Evolutionary conservation across 1,140 invertebrate species (phyloP).

Genomic region (Sycophaga agraensis): DNA sequence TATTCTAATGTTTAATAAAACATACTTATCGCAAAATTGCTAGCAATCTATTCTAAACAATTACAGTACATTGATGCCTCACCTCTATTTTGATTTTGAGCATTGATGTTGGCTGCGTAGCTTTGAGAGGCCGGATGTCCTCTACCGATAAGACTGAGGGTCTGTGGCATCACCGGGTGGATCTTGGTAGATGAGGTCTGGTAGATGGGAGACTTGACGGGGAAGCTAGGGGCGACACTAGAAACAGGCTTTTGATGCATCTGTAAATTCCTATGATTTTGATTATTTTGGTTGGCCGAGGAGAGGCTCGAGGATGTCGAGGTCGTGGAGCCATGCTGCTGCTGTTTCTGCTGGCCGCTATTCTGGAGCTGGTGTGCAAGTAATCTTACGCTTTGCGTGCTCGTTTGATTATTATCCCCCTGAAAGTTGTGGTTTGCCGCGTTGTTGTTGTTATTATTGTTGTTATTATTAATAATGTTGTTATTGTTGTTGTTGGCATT

Average conservation of each 20-base stretch:
- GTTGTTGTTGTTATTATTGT: constrained; percentile 32
- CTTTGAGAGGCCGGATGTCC: constrained; percentile 48
- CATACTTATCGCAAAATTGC: too few species aligned
- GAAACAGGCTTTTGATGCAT: constrained; percentile 73
- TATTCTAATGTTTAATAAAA: too few species aligned
- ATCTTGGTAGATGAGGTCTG: constrained; percentile 80
- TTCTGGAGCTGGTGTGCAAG: constrained; percentile 34
- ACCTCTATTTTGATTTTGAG: constrained; percentile 30
- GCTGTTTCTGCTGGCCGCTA: constrained; percentile 37
- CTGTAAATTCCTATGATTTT: constrained; percentile 44
- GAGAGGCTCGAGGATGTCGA: constrained; percentile 39
- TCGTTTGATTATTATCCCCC: constrained; percentile 40
- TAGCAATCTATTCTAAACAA: too few species aligned
- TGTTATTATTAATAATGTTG: constrained; percentile 39
- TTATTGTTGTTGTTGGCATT: constrained; percentile 42
- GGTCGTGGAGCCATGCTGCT: constrained; percentile 28
- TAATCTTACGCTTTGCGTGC: constrained; percentile 45
- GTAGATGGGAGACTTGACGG: constrained; percentile 75
- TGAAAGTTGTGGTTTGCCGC: constrained; percentile 36
- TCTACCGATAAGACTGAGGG: constrained; percentile 59
- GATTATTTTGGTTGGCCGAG: constrained; percentile 32
- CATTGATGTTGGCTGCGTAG: constrained; percentile 21
- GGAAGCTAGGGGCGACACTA: constrained; percentile 74
- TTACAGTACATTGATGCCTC: too few species aligned
- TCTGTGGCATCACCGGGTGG: constrained; percentile 77